Conservation (phyloP, 2,797 vertebrate species). For the Cetoscarus ocellatus region DNA sequence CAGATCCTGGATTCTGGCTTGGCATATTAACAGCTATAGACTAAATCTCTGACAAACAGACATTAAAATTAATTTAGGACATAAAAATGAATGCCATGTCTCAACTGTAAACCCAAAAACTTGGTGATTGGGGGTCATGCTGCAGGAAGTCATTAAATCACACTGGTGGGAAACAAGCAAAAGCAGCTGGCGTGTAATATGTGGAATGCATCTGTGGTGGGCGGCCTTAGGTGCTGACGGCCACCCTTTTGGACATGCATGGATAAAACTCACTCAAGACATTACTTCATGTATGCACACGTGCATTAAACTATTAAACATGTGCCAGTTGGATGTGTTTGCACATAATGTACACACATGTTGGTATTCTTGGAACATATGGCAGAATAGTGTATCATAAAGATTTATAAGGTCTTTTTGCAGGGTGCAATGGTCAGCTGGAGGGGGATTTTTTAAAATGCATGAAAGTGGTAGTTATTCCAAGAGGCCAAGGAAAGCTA, state of each 20-base stretch:
- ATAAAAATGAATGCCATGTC: conserved; percentile 23
- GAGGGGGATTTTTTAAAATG: too few relatives aligned
- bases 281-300: conserved; percentile 32
- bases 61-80: conserved; percentile 3
- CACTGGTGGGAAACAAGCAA: conserved; percentile 33
- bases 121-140: conserved; percentile 19
- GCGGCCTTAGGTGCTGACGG: conserved; percentile 31
- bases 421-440: conserved; percentile 24
- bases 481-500: not conserved
- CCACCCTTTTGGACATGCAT: conserved; percentile 36
- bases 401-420: not conserved
- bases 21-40: not conserved
- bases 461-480: not conserved
- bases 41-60: conserved; percentile 18
- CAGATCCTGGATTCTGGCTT: conserved; percentile 18
- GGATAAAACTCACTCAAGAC: conserved; percentile 39
- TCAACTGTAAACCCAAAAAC: conserved; percentile 48
- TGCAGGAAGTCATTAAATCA: conserved; percentile 56
- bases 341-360: not conserved
- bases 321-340: conserved; percentile 30
- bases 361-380: conserved; percentile 19
- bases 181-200: conserved; percentile 35
- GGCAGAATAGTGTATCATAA: conserved; percentile 12
- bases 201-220: conserved; percentile 53
- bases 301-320: conserved; percentile 35